A percentile compares a stretch with the other conserved stretches of the same genome.
Conservation (phyloP, 92 coral and sea anemone genomes). For the Siderastrea radians region DNA sequence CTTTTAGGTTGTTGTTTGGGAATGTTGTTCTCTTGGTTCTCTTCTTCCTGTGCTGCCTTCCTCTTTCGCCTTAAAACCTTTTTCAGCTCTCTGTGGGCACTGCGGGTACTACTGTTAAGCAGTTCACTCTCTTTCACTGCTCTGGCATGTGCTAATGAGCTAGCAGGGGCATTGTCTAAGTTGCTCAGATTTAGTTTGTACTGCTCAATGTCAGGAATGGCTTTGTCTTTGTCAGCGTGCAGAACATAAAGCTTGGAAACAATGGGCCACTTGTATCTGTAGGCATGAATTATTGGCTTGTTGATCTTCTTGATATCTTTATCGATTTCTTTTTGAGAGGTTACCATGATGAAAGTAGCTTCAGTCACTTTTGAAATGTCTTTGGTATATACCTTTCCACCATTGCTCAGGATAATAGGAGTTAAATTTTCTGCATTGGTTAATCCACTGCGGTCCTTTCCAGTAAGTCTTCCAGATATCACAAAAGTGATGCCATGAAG, state of each 20-base stretch:
- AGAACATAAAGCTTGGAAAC: conserved; percentile 39
- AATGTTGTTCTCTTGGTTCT: conserved; percentile 3
- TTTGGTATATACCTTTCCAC: conserved; percentile 13
- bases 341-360: not conserved
- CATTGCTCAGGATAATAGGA: conserved; percentile 9
- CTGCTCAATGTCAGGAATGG: conserved; percentile 32
- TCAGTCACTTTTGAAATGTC: conserved; percentile 9
- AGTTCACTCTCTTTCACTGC: conserved; percentile 42
- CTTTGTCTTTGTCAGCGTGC: conserved; percentile 45
- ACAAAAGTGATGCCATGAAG: too few species aligned
- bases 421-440: conserved; percentile 8
- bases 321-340: too few species aligned
- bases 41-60: too few species aligned
- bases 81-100: conserved; percentile 28
- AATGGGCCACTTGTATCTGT: conserved; percentile 42
- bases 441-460: conserved; percentile 19
- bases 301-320: too few species aligned
- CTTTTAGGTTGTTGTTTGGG: conserved; percentile 42
- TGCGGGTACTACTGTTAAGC: conserved; percentile 8
- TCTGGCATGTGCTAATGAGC: conserved; percentile 31
- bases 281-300: not conserved
- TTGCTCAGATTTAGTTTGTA: conserved; percentile 20
- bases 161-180: conserved; percentile 41
- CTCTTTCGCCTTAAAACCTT: too few species aligned
- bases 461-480: not conserved